Base-by-base conservation (phyloP, 2,797 vertebrate genomes). In the Gephyroberyx darwinii region DNA sequence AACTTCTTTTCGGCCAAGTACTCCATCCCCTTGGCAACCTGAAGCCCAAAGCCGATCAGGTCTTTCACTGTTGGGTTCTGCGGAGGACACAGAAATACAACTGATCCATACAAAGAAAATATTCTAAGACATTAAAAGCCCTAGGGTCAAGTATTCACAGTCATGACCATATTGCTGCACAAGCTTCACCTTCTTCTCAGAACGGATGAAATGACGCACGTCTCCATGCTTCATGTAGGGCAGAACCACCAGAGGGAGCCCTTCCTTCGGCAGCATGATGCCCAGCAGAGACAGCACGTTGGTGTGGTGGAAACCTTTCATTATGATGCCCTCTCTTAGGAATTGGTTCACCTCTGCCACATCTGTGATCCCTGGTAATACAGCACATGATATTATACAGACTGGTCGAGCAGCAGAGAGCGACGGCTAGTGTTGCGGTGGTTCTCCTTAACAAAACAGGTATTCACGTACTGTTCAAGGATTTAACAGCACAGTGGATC, bases 51-150 rank as follows among this genome's bases (percentile, higher is more conserved):
- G 63, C 97, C 94, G 8, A 99, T 93, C 74, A 99, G 94, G 74
- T 99, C 97, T 91, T 99, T 99, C 74, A 98, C 92, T 0, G 97
- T 99, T 56, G 98, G 97, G 84, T 92, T 99, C 98, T 99, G 66
- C 16, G 14, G 81, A 26, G 1, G 43, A 77, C 41, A 81, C 2
- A 50, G 10, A 48, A 65, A 68, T 22, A 55, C 7, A 62, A 37
- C 20, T 43, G 19, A 70, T 31, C 22, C 26, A 26, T 26, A 26
- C 26, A 26, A 26, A 26, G 26, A 26, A 2, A 26, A 26, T 26
- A 12, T 30, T n/a, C 6, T 14, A 31, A 20, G 48, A 3, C 8
- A 13, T 26, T 26, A 17, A 48, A 57, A 51, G 8, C 20, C 22
- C 30, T 20, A 9, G 48, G 33, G 22, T 59, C 8, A 79, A 65